These are phyloP conservation scores for Aphaenogaster ashmeadi DNA, from an alignment of 1,140 invertebrate genomes.

Conservation along the genomic window DNA sequence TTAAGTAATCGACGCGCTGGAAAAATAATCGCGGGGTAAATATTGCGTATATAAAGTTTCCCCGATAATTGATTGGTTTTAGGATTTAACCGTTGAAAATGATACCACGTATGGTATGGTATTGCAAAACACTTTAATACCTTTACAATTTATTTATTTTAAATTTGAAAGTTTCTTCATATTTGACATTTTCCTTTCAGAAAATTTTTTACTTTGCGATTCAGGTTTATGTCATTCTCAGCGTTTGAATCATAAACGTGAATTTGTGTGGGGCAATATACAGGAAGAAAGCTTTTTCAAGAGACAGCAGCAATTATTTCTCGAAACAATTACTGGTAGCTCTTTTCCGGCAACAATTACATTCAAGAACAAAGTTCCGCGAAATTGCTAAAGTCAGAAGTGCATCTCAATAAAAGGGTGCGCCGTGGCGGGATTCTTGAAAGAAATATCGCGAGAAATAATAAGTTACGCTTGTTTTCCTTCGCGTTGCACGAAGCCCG, in stretches of 20 bases:
- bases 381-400: slow-evolving; percentile 23
- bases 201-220: not conserved
- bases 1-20: slow-evolving; percentile 66
- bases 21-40: slow-evolving; percentile 37
- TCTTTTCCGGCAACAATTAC: slow-evolving; percentile 3
- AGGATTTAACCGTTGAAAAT: not conserved
- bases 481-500: not conserved
- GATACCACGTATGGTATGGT: no score
- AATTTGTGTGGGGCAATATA: slow-evolving; percentile 20
- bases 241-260: not conserved
- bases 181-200: not conserved
- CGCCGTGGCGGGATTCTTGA: not conserved
- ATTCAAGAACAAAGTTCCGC: slow-evolving; percentile 29
- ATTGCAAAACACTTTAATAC: not conserved
- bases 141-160: not conserved
- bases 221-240: not conserved
- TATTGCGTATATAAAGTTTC: not conserved
- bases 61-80: not conserved
- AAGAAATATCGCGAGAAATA: slow-evolving; percentile 42
- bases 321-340: slow-evolving; percentile 32
- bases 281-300: slow-evolving; percentile 37
- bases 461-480: slow-evolving; percentile 4
- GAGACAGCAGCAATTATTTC: slow-evolving; percentile 50
- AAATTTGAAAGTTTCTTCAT: not conserved
- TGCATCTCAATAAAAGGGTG: slow-evolving; percentile 7